phyloP scores from a whole-genome alignment of 2,888 invertebrate genomes.

The Drosophila villosipedis region DNA sequence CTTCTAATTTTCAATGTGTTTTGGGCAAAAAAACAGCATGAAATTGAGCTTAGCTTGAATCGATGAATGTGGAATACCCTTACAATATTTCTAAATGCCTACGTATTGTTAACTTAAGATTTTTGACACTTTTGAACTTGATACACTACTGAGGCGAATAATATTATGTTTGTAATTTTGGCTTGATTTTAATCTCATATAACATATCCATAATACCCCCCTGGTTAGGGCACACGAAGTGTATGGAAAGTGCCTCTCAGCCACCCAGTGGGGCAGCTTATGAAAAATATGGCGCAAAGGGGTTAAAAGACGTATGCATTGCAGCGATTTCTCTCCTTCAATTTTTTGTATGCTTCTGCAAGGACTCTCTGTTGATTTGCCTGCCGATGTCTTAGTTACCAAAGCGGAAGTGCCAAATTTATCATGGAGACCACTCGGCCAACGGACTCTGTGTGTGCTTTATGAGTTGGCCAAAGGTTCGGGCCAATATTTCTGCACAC shows the following conservation, averaged over 20 bases:
- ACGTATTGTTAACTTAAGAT: neutral
- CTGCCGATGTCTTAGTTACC: constrained; percentile 77
- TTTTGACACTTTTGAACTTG: neutral
- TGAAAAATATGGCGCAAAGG: constrained; percentile 80
- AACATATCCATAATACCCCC: neutral
- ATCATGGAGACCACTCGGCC: constrained; percentile 54
- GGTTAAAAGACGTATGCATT: constrained; percentile 81
- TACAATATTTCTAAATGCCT: neutral
- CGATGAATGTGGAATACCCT: constrained; percentile 14
- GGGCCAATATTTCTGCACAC: constrained; percentile 43
- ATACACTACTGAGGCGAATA: neutral
- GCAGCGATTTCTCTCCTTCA: constrained; percentile 68
- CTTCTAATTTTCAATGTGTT: neutral
- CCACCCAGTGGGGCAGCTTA: constrained; percentile 58
- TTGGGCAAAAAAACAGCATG: neutral
- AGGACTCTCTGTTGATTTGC: constrained; percentile 51
- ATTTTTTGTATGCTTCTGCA: neutral
- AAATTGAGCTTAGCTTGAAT: neutral
- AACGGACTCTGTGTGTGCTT: constrained; percentile 49
- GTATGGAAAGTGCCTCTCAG: neutral
- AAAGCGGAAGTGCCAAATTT: constrained; percentile 69
- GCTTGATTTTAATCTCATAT: neutral
- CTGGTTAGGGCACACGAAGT: neutral
- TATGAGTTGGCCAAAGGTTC: constrained; percentile 63
- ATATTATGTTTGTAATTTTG: neutral